These are phyloP conservation scores for Semotilus atromaculatus DNA, from an alignment of 2,797 vertebrate species.

Conservation along the genomic window DNA sequence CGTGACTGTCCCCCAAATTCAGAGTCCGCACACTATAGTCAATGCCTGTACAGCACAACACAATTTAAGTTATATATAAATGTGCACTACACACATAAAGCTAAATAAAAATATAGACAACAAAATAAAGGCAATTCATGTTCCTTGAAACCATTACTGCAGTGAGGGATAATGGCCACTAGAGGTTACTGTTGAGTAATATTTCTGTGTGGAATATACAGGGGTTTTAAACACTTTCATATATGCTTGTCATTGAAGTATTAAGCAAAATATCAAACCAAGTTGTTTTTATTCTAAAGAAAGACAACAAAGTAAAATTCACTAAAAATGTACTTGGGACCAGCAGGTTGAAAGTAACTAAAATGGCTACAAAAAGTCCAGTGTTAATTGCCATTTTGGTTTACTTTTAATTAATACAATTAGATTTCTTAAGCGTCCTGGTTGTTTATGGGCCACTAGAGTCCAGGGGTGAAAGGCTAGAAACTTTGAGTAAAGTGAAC, in stretches of 20 bases:
- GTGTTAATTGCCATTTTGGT: neutral
- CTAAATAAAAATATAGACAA: too few relatives aligned
- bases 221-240: neutral
- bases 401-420: neutral
- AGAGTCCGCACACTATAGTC: conserved; percentile 92
- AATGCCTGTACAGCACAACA: conserved; percentile 78
- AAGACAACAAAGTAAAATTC: neutral
- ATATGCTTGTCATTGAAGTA: neutral
- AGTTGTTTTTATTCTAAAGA: neutral
- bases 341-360: neutral
- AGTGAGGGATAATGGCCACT: conserved; percentile 48
- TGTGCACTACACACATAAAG: too few relatives aligned
- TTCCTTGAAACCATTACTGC: neutral
- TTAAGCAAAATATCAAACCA: neutral
- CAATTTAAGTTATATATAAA: neutral
- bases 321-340: too few relatives aligned
- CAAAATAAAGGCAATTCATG: neutral
- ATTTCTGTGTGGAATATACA: neutral
- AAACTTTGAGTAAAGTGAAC: conserved; percentile 30
- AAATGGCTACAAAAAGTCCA: neutral
- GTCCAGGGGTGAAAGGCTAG: conserved; percentile 5
- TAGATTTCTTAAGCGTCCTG: neutral
- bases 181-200: conserved; percentile 41
- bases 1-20: conserved; percentile 80
- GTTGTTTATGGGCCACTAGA: neutral